phyloP scores from a whole-genome alignment of 2,113 vertebrate species.

The Bubo scandiacus region DNA sequence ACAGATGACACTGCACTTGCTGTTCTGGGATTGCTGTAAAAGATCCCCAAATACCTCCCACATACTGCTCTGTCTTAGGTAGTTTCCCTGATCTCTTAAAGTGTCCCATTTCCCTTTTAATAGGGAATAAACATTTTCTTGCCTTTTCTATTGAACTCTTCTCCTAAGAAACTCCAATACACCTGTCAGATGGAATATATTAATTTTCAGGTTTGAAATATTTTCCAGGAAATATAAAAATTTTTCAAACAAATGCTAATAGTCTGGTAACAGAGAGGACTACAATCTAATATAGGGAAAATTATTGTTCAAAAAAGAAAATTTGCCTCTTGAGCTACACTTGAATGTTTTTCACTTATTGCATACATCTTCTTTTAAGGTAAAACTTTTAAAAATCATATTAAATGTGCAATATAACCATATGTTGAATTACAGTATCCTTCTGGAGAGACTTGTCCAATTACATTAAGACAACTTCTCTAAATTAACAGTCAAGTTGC shows the following conservation, averaged over 20 bases:
- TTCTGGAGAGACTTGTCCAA: background rate
- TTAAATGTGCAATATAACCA: background rate
- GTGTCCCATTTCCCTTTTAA: background rate
- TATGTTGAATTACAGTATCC: background rate
- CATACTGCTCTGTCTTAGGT: background rate
- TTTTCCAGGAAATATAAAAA: background rate
- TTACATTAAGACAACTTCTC: background rate
- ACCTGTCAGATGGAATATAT: background rate
- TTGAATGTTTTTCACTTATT: background rate
- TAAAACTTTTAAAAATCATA: background rate
- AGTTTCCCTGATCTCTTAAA: background rate
- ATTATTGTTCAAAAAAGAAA: background rate
- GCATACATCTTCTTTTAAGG: background rate
- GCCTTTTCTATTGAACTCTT: background rate
- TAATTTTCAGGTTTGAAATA: background rate
- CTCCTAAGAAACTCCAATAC: background rate
- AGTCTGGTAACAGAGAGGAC: background rate
- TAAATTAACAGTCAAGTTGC: background rate
- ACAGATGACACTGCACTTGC: background rate
- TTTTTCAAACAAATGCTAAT: background rate
- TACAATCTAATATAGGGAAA: background rate
- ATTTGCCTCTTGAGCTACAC: background rate
- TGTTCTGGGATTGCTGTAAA: background rate
- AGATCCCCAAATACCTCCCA: background rate
- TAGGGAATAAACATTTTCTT: background rate